Percentiles rank a stretch among this genome's conserved stretches.
Evolutionary conservation across 2,797 vertebrate species (phyloP).

Genomic region (Cyprinodon diabolis): DNA sequence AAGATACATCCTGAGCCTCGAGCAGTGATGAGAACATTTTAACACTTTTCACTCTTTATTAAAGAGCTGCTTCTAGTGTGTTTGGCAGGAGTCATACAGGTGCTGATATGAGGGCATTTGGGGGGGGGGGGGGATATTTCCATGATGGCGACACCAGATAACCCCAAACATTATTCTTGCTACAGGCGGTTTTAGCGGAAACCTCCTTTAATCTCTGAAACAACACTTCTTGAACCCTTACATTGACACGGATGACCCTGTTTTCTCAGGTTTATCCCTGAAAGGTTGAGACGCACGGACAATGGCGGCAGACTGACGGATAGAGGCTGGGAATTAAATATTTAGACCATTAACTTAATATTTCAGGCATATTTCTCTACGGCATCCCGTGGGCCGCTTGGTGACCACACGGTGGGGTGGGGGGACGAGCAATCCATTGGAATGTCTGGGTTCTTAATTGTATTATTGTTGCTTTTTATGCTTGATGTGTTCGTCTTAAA

Average conservation of each 20-base stretch:
- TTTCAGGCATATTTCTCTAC: too few relatives aligned
- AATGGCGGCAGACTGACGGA: neutral
- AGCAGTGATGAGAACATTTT: neutral
- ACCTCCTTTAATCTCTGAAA: slow-evolving; percentile 8
- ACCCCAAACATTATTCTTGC: slow-evolving; percentile 29
- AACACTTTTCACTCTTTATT: slow-evolving; percentile 8
- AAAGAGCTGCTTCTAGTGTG: slow-evolving; percentile 13
- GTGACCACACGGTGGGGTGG: too few relatives aligned
- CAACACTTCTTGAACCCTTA: slow-evolving; percentile 28
- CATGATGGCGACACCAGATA: slow-evolving; percentile 39
- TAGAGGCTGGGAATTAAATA: neutral
- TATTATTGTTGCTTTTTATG: neutral
- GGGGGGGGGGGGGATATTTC: slow-evolving; percentile 33
- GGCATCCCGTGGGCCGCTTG: too few relatives aligned
- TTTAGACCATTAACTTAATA: too few relatives aligned
- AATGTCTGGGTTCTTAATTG: too few relatives aligned
- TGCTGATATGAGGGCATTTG: slow-evolving; percentile 38
- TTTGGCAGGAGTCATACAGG: slow-evolving; percentile 15
- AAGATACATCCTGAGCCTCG: neutral
- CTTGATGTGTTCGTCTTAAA: neutral
- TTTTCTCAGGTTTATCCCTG: slow-evolving; percentile 1
- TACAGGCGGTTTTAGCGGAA: slow-evolving; percentile 24
- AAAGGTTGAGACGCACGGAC: neutral
- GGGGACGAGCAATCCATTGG: too few relatives aligned
- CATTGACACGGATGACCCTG: neutral